Percentiles rank a stretch among this genome's conserved stretches.
Evolutionary conservation across 1,140 invertebrate genomes (phyloP).

Genomic region (Atta colombica): DNA sequence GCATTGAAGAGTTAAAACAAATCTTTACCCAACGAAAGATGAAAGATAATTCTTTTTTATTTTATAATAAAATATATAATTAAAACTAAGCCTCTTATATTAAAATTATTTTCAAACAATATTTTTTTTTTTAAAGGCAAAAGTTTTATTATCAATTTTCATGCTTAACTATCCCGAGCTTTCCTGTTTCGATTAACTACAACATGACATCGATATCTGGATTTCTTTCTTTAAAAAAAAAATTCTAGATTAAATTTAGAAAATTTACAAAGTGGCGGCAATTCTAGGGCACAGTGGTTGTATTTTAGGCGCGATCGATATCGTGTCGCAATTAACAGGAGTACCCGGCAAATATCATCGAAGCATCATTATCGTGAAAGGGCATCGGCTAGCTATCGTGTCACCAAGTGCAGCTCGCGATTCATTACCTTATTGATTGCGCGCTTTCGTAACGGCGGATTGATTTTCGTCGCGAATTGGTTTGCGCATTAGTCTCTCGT

Average conservation of each 20-base stretch:
- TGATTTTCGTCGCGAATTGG: conserved; percentile 64
- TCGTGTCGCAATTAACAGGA: conserved; percentile 53
- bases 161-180: neutral
- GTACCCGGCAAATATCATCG: conserved; percentile 51
- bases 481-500: conserved; percentile 67
- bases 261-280: neutral
- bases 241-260: neutral
- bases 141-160: neutral
- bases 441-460: conserved; percentile 16
- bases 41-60: neutral
- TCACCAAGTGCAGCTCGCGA: conserved; percentile 48
- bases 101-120: conserved; percentile 2
- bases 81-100: neutral
- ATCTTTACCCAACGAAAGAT: neutral
- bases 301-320: conserved; percentile 50
- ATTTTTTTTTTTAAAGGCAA: neutral
- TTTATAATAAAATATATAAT: neutral
- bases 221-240: neutral
- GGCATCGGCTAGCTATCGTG: conserved; percentile 43
- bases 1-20: neutral
- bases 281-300: neutral
- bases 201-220: neutral
- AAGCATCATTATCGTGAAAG: conserved; percentile 59
- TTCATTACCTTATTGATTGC: conserved; percentile 66
- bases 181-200: neutral